Percentiles rank a stretch among this genome's conserved stretches.
Conservation (phyloP, 2,888 invertebrate species). For the Hirtodrosophila confusa region DNA sequence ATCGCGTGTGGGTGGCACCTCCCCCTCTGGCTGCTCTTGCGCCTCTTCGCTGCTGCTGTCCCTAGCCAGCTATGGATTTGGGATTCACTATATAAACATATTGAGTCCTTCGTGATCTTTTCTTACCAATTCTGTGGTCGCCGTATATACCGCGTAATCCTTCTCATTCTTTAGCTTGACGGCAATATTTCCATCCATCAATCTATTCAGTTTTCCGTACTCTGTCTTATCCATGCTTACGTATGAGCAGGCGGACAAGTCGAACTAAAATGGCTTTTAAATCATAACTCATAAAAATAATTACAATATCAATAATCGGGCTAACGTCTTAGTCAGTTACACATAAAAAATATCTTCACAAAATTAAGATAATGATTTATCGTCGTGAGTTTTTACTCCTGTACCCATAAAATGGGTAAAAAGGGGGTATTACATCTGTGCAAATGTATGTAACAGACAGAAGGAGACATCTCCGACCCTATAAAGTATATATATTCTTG, state of each 20-base stretch:
- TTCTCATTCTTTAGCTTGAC: constrained; percentile 11
- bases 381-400: too few species aligned
- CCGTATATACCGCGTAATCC: constrained; percentile 50
- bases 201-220: constrained; percentile 60
- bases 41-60: constrained; percentile 21
- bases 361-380: too few species aligned
- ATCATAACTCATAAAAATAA: constrained; percentile 11
- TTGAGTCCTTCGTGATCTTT: neutral
- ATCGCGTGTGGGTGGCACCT: constrained; percentile 64
- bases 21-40: neutral
- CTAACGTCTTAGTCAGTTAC: too few species aligned
- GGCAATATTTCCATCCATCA: constrained; percentile 24
- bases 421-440: too few species aligned
- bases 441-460: too few species aligned
- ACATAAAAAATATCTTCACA: too few species aligned
- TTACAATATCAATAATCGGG: too few species aligned
- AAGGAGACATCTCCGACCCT: too few species aligned
- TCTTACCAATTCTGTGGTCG: constrained; percentile 67
- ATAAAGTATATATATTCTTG: too few species aligned
- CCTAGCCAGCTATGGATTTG: constrained; percentile 37
- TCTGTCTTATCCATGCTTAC: constrained; percentile 67
- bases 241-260: constrained; percentile 21
- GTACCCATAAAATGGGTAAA: too few species aligned
- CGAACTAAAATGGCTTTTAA: constrained; percentile 13
- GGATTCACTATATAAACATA: neutral